These are phyloP conservation scores for Brachylomia viminalis DNA, from an alignment of 2,888 invertebrate species.

Conservation along the genomic window DNA sequence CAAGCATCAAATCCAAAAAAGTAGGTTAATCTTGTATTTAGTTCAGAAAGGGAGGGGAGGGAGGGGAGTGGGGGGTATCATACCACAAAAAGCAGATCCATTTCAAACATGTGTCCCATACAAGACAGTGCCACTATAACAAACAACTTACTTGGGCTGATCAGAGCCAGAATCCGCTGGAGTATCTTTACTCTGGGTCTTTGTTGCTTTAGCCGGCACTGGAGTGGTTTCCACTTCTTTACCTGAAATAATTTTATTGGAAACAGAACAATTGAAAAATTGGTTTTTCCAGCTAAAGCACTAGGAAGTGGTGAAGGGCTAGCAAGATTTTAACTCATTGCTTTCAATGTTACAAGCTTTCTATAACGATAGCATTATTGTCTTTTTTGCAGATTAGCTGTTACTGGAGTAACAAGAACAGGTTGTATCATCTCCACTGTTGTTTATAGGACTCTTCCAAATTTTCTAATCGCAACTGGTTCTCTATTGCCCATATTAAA, in stretches of 20 bases:
- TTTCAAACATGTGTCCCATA: not conserved
- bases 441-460: not conserved
- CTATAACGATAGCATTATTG: not conserved
- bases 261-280: not conserved
- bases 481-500: not conserved
- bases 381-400: not conserved
- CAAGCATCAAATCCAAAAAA: not conserved
- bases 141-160: conserved; percentile 84
- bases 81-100: not conserved
- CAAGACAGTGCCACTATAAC: not conserved
- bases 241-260: conserved; percentile 71
- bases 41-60: not conserved
- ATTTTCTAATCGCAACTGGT: not conserved
- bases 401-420: not conserved
- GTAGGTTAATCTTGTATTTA: not conserved
- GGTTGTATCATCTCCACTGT: not conserved
- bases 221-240: conserved; percentile 81
- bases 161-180: conserved; percentile 88
- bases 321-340: no score
- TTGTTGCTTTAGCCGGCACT: conserved; percentile 81
- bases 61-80: no score
- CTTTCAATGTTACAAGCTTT: no score
- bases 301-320: no score
- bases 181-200: conserved; percentile 88
- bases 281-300: no score